These are phyloP conservation scores for Hypena proboscidalis DNA, from an alignment of 2,888 invertebrate species.

Conservation along the genomic window DNA sequence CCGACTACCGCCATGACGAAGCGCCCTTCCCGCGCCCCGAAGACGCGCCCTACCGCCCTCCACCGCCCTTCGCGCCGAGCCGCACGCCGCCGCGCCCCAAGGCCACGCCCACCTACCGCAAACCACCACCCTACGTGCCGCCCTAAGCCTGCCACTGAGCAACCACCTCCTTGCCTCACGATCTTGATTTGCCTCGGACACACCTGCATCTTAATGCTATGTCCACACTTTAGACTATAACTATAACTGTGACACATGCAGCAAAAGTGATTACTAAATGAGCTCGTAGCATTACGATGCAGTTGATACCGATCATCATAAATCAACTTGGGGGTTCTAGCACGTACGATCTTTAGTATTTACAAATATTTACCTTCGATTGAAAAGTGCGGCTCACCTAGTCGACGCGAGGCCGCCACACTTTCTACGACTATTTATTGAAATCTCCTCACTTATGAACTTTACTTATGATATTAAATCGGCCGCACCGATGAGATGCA, in stretches of 20 bases:
- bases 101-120: conserved; percentile 95
- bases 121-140: conserved; percentile 98
- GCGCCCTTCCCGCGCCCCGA: no score
- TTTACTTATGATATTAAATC: conserved; percentile 25
- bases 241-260: no score
- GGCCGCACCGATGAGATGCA: conserved; percentile 39
- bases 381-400: conserved; percentile 34
- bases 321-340: conserved; percentile 12
- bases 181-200: no score
- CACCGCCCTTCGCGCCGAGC: conserved; percentile 92
- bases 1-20: conserved; percentile 86
- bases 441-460: conserved; percentile 24
- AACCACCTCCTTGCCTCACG: conserved; percentile 2
- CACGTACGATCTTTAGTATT: conserved; percentile 24
- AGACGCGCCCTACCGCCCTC: conserved; percentile 94
- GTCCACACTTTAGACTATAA: no score
- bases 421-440: conserved; percentile 37
- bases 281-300: no score
- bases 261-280: no score
- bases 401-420: conserved; percentile 36
- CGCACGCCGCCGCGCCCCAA: conserved; percentile 93
- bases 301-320: no score
- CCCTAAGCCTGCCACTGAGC: conserved; percentile 87
- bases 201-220: no score
- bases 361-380: conserved; percentile 27